A percentile compares a stretch with the other conserved stretches of the same genome.
Evolutionary conservation across 53 echinoderm and acorn worm genomes (phyloP).

Genomic region (Hippasteria phrygiana): DNA sequence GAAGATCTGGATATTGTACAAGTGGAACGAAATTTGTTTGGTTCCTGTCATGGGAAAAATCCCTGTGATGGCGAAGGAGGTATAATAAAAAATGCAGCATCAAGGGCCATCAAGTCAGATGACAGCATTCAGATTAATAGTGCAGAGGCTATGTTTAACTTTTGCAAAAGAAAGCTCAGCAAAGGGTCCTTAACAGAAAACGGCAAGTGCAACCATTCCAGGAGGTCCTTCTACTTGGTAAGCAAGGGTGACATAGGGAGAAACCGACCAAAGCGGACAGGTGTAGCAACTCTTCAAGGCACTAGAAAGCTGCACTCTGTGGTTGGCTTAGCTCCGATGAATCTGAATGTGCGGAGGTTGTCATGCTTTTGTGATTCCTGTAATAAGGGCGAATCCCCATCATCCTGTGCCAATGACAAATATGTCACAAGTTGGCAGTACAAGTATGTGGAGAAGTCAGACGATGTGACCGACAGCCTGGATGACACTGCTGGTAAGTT

Average conservation of each 20-base stretch:
- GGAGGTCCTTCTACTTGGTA: conserved; percentile 40
- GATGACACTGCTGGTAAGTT: too few species aligned
- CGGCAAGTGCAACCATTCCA: conserved; percentile 37
- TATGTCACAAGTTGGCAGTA: conserved; percentile 11
- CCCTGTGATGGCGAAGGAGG: conserved; percentile 70
- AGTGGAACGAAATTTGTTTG: conserved; percentile 61
- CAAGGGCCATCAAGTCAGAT: conserved; percentile 37
- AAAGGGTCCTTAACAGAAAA: neutral
- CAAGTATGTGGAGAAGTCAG: conserved; percentile 1
- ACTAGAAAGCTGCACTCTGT: conserved; percentile 48
- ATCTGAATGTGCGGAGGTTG: conserved; percentile 32
- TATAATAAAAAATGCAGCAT: conserved; percentile 43
- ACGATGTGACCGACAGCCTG: neutral
- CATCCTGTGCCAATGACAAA: conserved; percentile 7
- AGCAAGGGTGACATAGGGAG: conserved; percentile 37
- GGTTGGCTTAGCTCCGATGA: conserved; percentile 47
- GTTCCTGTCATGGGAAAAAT: conserved; percentile 58
- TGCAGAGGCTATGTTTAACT: conserved; percentile 33
- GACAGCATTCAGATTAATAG: conserved; percentile 1
- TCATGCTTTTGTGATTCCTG: conserved; percentile 64
- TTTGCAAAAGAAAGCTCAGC: conserved; percentile 26
- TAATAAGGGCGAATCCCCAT: neutral
- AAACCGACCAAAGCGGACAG: conserved; percentile 39
- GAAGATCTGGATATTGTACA: conserved; percentile 12
- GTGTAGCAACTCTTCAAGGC: conserved; percentile 37